Evolutionary conservation across 2,888 invertebrate species (phyloP).

Genomic region (Thyatira batis): DNA sequence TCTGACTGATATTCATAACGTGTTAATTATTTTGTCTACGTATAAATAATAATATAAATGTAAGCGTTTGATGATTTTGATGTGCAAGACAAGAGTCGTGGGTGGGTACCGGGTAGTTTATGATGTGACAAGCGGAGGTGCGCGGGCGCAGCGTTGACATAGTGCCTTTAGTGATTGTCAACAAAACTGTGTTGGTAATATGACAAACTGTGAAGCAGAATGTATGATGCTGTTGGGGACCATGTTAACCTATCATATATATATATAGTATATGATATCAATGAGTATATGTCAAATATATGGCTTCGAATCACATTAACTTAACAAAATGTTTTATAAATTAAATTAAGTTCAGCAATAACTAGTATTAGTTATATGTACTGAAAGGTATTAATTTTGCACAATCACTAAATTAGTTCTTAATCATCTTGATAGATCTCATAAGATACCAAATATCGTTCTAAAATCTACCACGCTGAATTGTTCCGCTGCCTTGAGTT

Average conservation of each 20-base stretch:
- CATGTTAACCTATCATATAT: neutral
- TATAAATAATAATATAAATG: neutral
- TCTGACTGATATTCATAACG: no score
- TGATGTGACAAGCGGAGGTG: slow-evolving; percentile 37
- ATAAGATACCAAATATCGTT: neutral
- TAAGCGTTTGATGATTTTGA: slow-evolving; percentile 3
- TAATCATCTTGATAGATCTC: neutral
- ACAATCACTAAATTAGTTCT: neutral
- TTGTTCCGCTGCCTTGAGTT: neutral
- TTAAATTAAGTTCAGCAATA: no score
- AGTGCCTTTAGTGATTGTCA: slow-evolving; percentile 23
- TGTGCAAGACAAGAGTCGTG: slow-evolving; percentile 25
- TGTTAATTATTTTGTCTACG: no score
- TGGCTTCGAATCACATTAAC: no score
- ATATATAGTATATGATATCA: no score
- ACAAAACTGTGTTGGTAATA: neutral
- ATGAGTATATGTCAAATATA: no score
- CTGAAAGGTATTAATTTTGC: no score
- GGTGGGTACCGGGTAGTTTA: slow-evolving; percentile 57
- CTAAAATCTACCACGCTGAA: neutral
- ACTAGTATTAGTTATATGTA: no score
- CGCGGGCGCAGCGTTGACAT: slow-evolving; percentile 46
- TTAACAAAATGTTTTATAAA: no score
- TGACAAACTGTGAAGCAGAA: neutral
- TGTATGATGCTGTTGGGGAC: neutral